phyloP scores from a whole-genome alignment of 2,113 vertebrate genomes.

The Colius striatus region DNA sequence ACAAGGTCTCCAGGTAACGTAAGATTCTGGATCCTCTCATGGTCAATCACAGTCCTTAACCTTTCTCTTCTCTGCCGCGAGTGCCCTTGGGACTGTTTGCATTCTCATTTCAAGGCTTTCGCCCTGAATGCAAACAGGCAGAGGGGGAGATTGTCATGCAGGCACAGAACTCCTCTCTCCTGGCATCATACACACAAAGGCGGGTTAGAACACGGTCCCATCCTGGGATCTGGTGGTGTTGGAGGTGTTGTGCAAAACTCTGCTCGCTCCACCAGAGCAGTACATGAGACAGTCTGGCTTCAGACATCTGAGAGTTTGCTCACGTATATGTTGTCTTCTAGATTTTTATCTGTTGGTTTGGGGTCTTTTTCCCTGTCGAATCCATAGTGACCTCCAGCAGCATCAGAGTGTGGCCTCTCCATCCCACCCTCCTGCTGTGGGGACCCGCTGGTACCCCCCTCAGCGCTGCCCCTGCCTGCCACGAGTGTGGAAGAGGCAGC shows the following conservation, averaged over 20 bases:
- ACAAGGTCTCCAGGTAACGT: not conserved
- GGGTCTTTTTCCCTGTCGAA: not conserved
- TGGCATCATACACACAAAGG: not conserved
- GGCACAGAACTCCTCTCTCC: not conserved
- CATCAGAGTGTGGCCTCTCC: not conserved
- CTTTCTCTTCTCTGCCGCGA: not conserved
- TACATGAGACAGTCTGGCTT: not conserved
- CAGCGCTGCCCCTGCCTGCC: fast-evolving
- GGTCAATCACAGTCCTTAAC: not conserved
- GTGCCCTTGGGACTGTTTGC: not conserved
- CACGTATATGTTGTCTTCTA: not conserved
- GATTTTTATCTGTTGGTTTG: not conserved
- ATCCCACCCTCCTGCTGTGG: fast-evolving
- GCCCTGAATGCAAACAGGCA: not conserved
- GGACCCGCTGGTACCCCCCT: fast-evolving
- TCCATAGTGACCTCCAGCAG: fast-evolving
- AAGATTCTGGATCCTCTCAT: not conserved
- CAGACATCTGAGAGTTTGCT: not conserved
- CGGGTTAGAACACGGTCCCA: not conserved
- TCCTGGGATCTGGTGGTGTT: not conserved
- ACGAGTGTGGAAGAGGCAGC: fast-evolving
- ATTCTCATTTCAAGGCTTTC: not conserved
- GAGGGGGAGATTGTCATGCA: not conserved
- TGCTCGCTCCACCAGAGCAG: not conserved
- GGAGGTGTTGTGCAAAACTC: not conserved